These are phyloP conservation scores for Vidua macroura DNA, from an alignment of 2,113 vertebrate species.

Conservation along the genomic window DNA sequence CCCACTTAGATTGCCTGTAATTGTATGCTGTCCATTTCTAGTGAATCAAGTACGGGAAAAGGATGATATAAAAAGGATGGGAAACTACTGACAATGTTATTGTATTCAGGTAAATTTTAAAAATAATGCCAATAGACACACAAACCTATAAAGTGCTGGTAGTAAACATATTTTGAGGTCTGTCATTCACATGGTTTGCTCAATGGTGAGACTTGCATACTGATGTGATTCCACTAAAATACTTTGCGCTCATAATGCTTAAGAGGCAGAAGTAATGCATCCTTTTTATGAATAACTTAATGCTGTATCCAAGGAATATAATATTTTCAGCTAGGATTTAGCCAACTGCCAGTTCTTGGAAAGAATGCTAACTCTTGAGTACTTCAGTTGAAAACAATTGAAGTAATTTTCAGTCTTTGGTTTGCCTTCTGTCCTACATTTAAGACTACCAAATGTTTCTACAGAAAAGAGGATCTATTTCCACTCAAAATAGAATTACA, in stretches of 20 bases:
- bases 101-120: background rate
- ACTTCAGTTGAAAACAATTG: background rate
- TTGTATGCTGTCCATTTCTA: background rate
- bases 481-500: background rate
- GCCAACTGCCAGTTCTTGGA: background rate
- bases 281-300: background rate
- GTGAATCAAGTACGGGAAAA: background rate
- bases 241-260: accelerated
- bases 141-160: background rate
- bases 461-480: background rate
- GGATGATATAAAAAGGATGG: background rate
- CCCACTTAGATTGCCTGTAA: background rate
- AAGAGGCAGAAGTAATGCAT: background rate
- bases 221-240: background rate
- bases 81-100: background rate
- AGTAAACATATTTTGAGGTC: background rate
- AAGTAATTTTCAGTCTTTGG: background rate
- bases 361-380: background rate
- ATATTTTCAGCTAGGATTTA: background rate
- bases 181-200: background rate
- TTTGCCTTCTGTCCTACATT: background rate
- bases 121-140: background rate
- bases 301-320: background rate
- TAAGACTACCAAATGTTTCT: background rate
- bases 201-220: background rate